phyloP scores from a whole-genome alignment of 1,140 invertebrate species.

The Hesperophylax magnus region DNA sequence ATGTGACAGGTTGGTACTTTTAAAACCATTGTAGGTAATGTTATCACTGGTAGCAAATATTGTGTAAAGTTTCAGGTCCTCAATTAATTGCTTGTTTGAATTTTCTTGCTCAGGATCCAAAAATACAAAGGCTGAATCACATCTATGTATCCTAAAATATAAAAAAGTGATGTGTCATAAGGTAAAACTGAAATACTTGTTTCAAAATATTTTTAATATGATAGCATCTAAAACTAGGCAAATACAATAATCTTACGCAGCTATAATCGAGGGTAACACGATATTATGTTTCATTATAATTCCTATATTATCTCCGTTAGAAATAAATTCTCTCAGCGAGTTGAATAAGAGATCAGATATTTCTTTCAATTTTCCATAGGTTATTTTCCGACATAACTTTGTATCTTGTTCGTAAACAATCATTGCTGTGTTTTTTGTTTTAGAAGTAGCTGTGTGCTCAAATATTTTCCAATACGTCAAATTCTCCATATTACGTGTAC shows the following conservation, averaged over 20 bases:
- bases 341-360: constrained; percentile 36
- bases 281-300: constrained; percentile 45
- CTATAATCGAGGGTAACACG: constrained; percentile 44
- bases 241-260: constrained; percentile 35
- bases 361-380: constrained; percentile 44
- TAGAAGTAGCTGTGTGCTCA: constrained; percentile 17
- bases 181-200: constrained; percentile 5
- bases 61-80: constrained; percentile 42
- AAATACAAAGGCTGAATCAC: constrained; percentile 66
- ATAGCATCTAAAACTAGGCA: background rate
- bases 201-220: background rate
- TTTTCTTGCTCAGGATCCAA: constrained; percentile 60
- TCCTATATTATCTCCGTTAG: constrained; percentile 45
- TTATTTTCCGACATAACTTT: constrained; percentile 21
- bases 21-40: background rate
- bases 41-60: constrained; percentile 20
- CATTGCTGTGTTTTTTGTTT: constrained; percentile 37
- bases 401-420: constrained; percentile 35
- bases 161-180: background rate
- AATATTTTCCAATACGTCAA: constrained; percentile 46
- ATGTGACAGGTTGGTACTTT: background rate
- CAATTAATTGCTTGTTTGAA: constrained; percentile 27
- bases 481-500: background rate
- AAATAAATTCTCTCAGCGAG: background rate
- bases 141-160: constrained; percentile 66